Conservation (phyloP, 2,888 invertebrate genomes). For the Periphyllus acericola region DNA sequence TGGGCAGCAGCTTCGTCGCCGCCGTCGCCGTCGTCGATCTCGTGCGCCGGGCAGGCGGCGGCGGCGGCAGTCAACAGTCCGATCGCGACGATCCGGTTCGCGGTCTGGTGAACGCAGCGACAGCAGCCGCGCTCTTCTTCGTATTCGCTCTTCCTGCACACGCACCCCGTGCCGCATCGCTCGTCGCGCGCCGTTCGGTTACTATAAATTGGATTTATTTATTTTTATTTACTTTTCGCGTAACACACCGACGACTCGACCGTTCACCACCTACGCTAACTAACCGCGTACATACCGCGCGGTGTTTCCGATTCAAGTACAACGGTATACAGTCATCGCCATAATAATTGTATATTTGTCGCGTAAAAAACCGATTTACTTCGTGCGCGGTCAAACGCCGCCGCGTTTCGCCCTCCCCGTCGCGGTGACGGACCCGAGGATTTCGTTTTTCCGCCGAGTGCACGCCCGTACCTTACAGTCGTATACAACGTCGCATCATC, state of each 20-base stretch:
- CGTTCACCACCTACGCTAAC: too few relatives aligned
- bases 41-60: constrained; percentile 30
- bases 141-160: not conserved
- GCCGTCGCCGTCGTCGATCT: constrained; percentile 56
- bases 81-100: constrained; percentile 62
- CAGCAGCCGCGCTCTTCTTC: not conserved
- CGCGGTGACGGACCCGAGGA: not conserved
- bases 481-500: too few relatives aligned
- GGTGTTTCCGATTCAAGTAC: too few relatives aligned
- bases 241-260: too few relatives aligned
- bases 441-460: not conserved
- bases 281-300: too few relatives aligned
- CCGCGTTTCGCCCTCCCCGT: not conserved
- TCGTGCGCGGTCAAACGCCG: not conserved
- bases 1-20: not conserved
- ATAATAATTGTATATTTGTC: too few relatives aligned
- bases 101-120: constrained; percentile 42
- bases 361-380: too few relatives aligned
- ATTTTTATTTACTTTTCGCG: too few relatives aligned
- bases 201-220: too few relatives aligned
- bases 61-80: constrained; percentile 56
- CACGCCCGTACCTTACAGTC: not conserved
- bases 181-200: too few relatives aligned
- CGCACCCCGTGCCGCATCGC: not conserved
- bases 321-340: too few relatives aligned